Evolutionary conservation across 1,140 invertebrate species (phyloP), one percentile per base, ranked within the genome.

Genomic region (Drosophila bipectinata): DNA sequence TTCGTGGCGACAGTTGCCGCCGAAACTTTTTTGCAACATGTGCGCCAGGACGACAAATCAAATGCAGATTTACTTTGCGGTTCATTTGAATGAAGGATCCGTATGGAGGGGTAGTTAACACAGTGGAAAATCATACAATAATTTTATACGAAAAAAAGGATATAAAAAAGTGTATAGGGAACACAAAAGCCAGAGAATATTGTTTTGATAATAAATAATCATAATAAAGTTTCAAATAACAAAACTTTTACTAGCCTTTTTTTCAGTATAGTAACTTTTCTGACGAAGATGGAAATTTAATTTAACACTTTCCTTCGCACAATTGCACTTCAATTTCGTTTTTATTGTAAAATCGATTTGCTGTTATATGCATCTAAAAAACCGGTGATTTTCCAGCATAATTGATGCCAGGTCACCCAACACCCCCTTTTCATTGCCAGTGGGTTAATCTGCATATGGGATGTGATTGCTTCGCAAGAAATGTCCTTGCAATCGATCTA

Each of bases 21-120:
- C 49, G 41, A 59, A 79, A 77, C 21, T 58, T 83, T 64, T 76
- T 87, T 77, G 83, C 72, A 77, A 83, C 83, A 87, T 88, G 82
- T 87, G 82, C 56, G 82, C 52, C 34, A 5, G 18, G 45, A 49
- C 32, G 37, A 30, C 60, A 68, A 72, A 82, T 81, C 81, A 87
- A 75, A 85, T 87, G 69, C 82, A 85, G 78, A 87, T 85, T 51
- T 63, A 51, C 57, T 54, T 52, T 63, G 55, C 69, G 51, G 51
- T 67, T 66, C 45, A 88, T 87, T 87, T 83, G 52, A 76, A 87
- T 87, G 72, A 15, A 63, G 56, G 61, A 69, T 37, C n/a, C 8
- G 9, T 37, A 37, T n/a, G 34, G 34, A 10, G 12, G 34, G 34
- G 34, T 37, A 37, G 34, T 44, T 9, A 18, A 12, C n/a, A 18